Base-by-base conservation (phyloP, 1,140 invertebrate species). In the Himalopsyche phryganea region DNA sequence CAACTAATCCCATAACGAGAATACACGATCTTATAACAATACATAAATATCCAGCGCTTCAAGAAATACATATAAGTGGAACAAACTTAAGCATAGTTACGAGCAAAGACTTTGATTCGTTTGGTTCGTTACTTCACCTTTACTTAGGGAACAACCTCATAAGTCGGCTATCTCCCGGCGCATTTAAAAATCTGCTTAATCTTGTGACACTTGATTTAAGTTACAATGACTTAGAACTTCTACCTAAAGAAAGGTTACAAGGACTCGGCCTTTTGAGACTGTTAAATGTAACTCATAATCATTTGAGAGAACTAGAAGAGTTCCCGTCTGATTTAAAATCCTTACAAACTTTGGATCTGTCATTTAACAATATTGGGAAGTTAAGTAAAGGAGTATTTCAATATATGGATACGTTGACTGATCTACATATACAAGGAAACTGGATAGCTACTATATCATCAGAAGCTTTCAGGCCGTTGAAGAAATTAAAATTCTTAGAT, bases 51-150 rank as follows among this genome's bases (percentile, higher is more conserved):
- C 85, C 87, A n/a, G 71, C 83, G 9, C 76, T 94, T 0, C 84
- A 91, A 69, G 89, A 92, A 70, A 78, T 95, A 6, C 85, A 90
- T 66, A 87, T 94, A 50, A 87, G 84, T 41, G 81, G 83, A 15
- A 94, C 91, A 0, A 94, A 94, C 69, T 75, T 95, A 10, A 90
- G 84, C 1, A 86, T 94, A 46, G 80, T 96, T 3, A 92, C 91
- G 0, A 91, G 89, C 40, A 89, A 88, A 66, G 92, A 94, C 65
- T 94, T 96, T 67, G 86, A 91, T 66, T 83, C 88, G n/a, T 94
- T 94, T 65, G 87, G 89, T 2, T 82, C 84, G 0, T 74, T 96
- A 7, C 80, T 88, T 63, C 85, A 86, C 65, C 76, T 95, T 13
- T 86, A 85, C 60, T 70, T 96, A 33, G 77, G 81, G 1, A 77